Conservation (phyloP, 2,797 vertebrate genomes). For the Todus mexicanus region DNA sequence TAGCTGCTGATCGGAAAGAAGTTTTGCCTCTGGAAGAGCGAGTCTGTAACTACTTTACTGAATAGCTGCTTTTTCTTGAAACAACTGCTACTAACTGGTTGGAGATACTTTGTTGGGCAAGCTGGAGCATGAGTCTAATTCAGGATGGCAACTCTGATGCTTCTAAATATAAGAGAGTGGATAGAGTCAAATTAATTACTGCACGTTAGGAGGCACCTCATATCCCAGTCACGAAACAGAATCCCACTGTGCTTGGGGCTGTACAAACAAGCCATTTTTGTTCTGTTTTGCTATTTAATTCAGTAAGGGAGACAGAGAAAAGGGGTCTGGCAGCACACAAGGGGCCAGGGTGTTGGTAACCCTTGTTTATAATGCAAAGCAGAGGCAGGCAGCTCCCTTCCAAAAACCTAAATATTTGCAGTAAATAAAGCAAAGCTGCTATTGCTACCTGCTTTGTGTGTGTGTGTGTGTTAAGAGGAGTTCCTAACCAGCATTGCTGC, state of each 20-base stretch:
- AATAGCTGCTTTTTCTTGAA: conserved; percentile 9
- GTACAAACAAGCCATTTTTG: conserved; percentile 17
- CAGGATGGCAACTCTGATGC: conserved; percentile 9
- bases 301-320: not conserved
- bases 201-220: conserved; percentile 23
- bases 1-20: not conserved
- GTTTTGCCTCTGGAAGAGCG: not conserved
- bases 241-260: conserved; percentile 6
- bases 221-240: not conserved
- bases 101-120: conserved; percentile 1
- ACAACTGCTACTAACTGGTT: not conserved
- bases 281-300: conserved; percentile 4
- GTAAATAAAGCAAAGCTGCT: conserved; percentile 29
- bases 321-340: not conserved
- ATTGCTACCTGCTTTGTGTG: not conserved
- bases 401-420: not conserved
- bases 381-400: conserved; percentile 7
- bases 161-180: conserved; percentile 31
- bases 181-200: conserved; percentile 33
- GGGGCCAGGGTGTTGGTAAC: not conserved
- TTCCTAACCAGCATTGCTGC: not conserved
- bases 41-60: not conserved
- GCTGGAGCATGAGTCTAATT: conserved; percentile 25
- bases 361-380: not conserved
- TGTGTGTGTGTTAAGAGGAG: not conserved